phyloP scores from a whole-genome alignment of 2,113 vertebrate genomes.

The Cynoglossus semilaevis region DNA sequence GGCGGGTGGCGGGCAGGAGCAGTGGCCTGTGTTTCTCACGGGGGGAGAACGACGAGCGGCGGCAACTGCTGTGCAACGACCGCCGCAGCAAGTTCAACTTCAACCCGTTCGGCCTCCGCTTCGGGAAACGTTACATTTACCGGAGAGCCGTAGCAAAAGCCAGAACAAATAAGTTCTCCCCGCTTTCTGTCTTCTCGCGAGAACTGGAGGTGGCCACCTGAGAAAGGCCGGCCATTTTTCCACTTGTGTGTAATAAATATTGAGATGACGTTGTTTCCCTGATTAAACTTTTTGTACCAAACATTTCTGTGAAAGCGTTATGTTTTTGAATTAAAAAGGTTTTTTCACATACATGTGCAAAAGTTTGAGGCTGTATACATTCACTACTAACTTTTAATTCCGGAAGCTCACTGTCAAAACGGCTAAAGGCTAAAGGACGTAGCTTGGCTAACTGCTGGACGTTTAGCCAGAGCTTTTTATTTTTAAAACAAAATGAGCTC shows the following conservation, averaged over 20 bases:
- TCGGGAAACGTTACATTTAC: constrained; percentile 70
- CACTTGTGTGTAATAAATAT: neutral
- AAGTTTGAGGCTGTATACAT: too few species aligned
- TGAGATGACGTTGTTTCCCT: constrained; percentile 12
- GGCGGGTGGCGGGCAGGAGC: too few species aligned
- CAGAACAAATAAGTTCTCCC: constrained; percentile 34
- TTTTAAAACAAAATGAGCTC: too few species aligned
- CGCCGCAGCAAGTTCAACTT: constrained; percentile 77
- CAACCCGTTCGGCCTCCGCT: constrained; percentile 79
- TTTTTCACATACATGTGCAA: too few species aligned
- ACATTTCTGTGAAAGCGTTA: constrained; percentile 1
- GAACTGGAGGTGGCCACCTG: constrained; percentile 50
- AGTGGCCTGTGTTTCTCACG: constrained; percentile 67
- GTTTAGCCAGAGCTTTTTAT: too few species aligned
- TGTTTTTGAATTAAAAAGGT: neutral
- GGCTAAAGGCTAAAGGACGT: too few species aligned
- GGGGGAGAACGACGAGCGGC: constrained; percentile 60
- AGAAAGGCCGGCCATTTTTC: neutral
- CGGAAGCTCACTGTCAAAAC: too few species aligned
- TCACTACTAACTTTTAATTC: too few species aligned
- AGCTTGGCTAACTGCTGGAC: too few species aligned
- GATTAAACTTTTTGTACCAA: constrained; percentile 48
- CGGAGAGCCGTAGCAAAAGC: constrained; percentile 22
- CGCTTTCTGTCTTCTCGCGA: constrained; percentile 50
- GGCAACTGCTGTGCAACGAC: constrained; percentile 72